Evolutionary conservation across 2,797 vertebrate species (phyloP).

Genomic region (Rhinoraja longicauda): DNA sequence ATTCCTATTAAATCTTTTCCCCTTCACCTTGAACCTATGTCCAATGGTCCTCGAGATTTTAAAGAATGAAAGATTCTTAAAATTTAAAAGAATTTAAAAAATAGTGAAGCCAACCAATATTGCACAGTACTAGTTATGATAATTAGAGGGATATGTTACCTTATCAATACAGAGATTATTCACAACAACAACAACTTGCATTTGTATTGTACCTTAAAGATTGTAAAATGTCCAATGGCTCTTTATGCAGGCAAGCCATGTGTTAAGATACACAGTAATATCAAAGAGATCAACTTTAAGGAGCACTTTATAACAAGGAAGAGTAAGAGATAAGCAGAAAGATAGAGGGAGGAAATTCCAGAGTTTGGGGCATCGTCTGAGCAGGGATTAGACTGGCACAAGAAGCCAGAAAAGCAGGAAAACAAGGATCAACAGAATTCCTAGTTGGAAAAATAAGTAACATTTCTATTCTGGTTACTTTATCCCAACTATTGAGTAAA

Average conservation of each 20-base stretch:
- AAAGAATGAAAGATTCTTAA: too few species aligned
- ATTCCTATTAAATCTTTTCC: too few species aligned
- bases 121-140: too few species aligned
- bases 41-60: too few species aligned
- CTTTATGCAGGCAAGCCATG: neutral
- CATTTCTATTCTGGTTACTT: neutral
- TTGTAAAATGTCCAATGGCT: neutral
- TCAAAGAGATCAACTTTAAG: neutral
- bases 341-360: neutral
- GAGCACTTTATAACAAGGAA: neutral
- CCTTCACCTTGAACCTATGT: too few species aligned
- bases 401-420: too few species aligned
- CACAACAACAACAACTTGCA: neutral
- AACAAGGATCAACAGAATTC: neutral
- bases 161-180: neutral
- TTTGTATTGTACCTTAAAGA: neutral
- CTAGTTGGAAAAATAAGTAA: neutral
- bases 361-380: neutral
- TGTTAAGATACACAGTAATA: neutral
- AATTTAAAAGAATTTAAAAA: too few species aligned
- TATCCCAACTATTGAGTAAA: neutral
- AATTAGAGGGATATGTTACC: neutral
- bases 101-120: neutral
- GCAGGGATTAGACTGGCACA: neutral
- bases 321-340: neutral